Conservation (phyloP, 1,140 invertebrate species). For the Uloborus diversus region DNA sequence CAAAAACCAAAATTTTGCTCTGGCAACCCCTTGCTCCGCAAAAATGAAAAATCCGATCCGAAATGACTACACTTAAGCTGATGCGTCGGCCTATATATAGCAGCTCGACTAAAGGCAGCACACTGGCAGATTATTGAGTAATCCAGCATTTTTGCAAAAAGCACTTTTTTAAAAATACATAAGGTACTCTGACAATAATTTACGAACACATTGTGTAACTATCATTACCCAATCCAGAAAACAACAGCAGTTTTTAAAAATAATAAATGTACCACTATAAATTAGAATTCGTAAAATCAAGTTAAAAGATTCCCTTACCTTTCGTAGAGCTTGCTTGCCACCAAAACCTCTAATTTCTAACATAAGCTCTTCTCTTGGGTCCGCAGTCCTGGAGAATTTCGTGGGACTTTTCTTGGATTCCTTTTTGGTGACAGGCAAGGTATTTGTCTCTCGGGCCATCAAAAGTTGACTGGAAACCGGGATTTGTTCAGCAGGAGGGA, state of each 20-base stretch:
- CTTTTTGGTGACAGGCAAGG: conserved; percentile 23
- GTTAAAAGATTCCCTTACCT: conserved; percentile 63
- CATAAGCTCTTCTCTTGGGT: conserved; percentile 74
- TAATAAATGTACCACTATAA: neutral
- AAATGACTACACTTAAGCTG: too few relatives aligned
- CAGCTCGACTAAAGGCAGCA: too few relatives aligned
- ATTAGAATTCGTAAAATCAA: neutral
- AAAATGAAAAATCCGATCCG: too few relatives aligned
- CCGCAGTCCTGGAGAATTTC: conserved; percentile 58
- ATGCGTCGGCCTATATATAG: too few relatives aligned
- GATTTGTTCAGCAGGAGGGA: conserved; percentile 48
- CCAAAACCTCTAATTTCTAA: conserved; percentile 78
- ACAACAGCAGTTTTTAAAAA: neutral
- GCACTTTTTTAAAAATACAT: neutral
- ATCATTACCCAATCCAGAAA: neutral
- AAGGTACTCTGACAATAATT: neutral
- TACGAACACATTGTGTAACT: neutral
- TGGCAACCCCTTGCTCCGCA: too few relatives aligned
- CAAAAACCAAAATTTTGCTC: too few relatives aligned
- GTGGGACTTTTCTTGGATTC: conserved; percentile 24
- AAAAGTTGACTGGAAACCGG: conserved; percentile 45
- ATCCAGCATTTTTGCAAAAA: neutral
- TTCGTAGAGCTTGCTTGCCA: conserved; percentile 70
- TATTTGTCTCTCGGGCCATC: conserved; percentile 41
- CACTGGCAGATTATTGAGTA: neutral